Evolutionary conservation across 2,113 vertebrate species (phyloP).

Genomic region (Takifugu flavidus): DNA sequence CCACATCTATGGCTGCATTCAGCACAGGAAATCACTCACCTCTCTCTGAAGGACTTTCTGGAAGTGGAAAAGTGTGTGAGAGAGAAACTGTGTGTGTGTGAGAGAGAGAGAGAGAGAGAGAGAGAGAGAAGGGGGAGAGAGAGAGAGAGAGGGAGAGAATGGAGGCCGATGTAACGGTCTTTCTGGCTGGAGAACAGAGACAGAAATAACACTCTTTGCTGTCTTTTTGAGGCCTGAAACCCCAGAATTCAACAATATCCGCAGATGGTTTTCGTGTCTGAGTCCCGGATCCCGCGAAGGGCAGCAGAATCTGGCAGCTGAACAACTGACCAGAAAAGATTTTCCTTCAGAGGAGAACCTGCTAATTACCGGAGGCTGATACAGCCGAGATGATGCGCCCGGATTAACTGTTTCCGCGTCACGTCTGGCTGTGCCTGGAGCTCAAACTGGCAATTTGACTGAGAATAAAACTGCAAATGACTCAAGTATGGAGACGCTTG

Average conservation of each 20-base stretch:
- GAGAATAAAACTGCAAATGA: too few relatives aligned
- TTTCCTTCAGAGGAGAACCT: conserved; percentile 39
- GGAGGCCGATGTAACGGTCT: conserved; percentile 85
- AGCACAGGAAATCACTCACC: conserved; percentile 36
- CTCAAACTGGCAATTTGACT: too few relatives aligned
- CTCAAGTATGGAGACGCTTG: too few relatives aligned
- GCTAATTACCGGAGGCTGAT: conserved; percentile 39
- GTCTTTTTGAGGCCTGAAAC: conserved; percentile 75
- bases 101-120: conserved; percentile 21
- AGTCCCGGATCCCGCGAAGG: conserved; percentile 72
- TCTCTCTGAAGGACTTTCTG: conserved; percentile 57
- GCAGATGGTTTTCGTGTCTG: conserved; percentile 94
- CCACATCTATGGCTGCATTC: conserved; percentile 52
- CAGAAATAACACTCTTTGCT: conserved; percentile 72
- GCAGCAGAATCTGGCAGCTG: conserved; percentile 61
- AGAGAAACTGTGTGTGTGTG: not conserved
- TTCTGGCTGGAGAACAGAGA: conserved; percentile 55
- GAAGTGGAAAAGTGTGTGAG: conserved; percentile 38
- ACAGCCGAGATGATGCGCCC: not conserved
- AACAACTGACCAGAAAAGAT: conserved; percentile 47
- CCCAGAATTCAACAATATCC: conserved; percentile 87
- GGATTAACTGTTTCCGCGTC: not conserved
- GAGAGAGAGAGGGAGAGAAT: conserved; percentile 32
- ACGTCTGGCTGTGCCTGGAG: not conserved
- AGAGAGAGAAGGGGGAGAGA: conserved; percentile 28